These are phyloP conservation scores for Macropus fuliginosus DNA, from an alignment of 2,797 vertebrate genomes.

Conservation along the genomic window DNA sequence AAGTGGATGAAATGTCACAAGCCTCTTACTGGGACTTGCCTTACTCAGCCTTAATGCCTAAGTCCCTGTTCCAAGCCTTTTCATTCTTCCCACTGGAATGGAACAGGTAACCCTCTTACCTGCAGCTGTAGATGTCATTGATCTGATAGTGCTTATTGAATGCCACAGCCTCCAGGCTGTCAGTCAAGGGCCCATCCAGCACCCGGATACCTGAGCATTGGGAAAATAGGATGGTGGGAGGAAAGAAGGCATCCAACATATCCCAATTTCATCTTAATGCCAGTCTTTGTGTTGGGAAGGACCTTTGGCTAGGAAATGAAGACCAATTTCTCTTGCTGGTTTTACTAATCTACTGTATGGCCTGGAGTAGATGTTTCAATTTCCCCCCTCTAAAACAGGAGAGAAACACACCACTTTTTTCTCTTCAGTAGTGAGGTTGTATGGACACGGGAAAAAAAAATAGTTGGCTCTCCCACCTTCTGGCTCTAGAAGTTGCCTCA, in stretches of 20 bases:
- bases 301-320: neutral
- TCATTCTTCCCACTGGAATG: neutral
- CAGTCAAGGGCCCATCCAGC: conserved; percentile 95
- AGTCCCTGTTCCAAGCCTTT: neutral
- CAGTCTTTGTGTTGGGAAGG: neutral
- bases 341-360: neutral
- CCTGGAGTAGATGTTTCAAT: neutral
- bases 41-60: rapidly evolving
- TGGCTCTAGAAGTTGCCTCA: neutral
- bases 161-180: conserved; percentile 97
- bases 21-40: neutral
- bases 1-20: neutral
- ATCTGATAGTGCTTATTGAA: conserved; percentile 99
- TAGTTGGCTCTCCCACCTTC: neutral
- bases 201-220: conserved; percentile 92
- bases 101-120: conserved; percentile 84
- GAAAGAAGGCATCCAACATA: conserved; percentile 5
- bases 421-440: neutral
- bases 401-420: neutral
- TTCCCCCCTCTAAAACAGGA: conserved; percentile 5
- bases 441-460: conserved; percentile 10
- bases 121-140: conserved; percentile 99
- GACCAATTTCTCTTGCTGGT: neutral
- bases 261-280: neutral
- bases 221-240: neutral